A percentile compares a stretch with the other conserved stretches of the same genome.
Conservation (phyloP, 1,140 invertebrate genomes). For the Lordiphosa stackelbergi region DNA sequence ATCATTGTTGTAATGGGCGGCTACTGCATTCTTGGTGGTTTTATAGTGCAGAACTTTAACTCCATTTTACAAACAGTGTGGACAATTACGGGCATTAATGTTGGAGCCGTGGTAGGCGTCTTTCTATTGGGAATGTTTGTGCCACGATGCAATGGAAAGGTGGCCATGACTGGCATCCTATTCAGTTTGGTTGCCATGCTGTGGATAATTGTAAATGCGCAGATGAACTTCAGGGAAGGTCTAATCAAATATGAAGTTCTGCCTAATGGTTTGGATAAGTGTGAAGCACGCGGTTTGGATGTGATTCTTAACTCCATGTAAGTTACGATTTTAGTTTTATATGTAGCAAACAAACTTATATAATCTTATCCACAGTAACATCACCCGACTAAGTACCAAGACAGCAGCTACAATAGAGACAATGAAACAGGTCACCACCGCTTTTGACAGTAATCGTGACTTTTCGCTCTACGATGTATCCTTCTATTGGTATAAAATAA, state of each 20-base stretch:
- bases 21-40: slow-evolving; percentile 81
- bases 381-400: no score
- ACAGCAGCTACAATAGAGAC: no score
- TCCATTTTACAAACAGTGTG: slow-evolving; percentile 81
- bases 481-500: slow-evolving; percentile 81
- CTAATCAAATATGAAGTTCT: slow-evolving; percentile 78
- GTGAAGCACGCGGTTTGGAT: slow-evolving; percentile 76
- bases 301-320: slow-evolving; percentile 51
- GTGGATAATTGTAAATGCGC: slow-evolving; percentile 88
- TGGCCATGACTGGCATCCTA: slow-evolving; percentile 84
- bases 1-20: slow-evolving; percentile 79
- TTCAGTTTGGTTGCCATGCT: slow-evolving; percentile 82
- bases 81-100: slow-evolving; percentile 82
- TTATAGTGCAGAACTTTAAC: slow-evolving; percentile 82
- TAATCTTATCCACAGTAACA: no score
- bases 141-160: slow-evolving; percentile 82
- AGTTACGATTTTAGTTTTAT: not conserved
- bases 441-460: slow-evolving; percentile 58
- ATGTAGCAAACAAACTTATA: no score
- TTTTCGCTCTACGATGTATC: slow-evolving; percentile 81
- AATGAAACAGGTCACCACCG: slow-evolving; percentile 28
- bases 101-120: slow-evolving; percentile 84
- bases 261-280: slow-evolving; percentile 80
- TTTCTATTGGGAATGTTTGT: slow-evolving; percentile 87
- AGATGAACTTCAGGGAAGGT: slow-evolving; percentile 82